phyloP scores from a whole-genome alignment of 2,113 vertebrate genomes.

The Plestiodon gilberti region DNA sequence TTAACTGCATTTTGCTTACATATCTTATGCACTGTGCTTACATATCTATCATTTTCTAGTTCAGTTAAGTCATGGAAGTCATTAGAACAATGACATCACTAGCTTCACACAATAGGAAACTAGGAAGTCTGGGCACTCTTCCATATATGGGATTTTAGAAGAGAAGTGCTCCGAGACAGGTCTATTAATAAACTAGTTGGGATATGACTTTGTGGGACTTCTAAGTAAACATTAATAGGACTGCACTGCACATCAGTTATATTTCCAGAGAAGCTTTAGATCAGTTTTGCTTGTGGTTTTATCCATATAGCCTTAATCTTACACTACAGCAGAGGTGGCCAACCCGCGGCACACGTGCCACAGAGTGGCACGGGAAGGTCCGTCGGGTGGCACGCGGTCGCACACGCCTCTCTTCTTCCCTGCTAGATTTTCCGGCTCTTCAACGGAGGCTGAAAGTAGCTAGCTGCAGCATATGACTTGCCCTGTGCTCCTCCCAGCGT shows the following conservation, averaged over 20 bases:
- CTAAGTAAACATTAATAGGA: too few species aligned
- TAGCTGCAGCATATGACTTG: too few species aligned
- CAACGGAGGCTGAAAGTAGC: too few species aligned
- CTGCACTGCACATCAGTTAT: not conserved
- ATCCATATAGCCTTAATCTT: not conserved
- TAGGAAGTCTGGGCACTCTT: constrained; percentile 69
- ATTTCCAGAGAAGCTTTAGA: not conserved
- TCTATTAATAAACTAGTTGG: constrained; percentile 70
- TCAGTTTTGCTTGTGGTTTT: not conserved
- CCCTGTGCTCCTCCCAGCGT: too few species aligned
- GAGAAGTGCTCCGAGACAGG: constrained; percentile 41
- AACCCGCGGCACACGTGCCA: too few species aligned
- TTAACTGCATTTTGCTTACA: constrained; percentile 61
- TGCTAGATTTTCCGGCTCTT: too few species aligned
- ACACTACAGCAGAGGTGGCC: not conserved
- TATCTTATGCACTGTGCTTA: constrained; percentile 63
- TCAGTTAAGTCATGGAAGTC: constrained; percentile 62
- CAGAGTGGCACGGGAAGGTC: too few species aligned
- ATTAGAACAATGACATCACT: constrained; percentile 71
- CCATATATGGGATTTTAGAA: constrained; percentile 64
- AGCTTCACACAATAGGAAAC: constrained; percentile 68
- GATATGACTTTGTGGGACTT: constrained; percentile 56
- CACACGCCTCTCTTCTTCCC: too few species aligned
- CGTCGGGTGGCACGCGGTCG: too few species aligned
- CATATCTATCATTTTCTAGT: constrained; percentile 51